Evolutionary conservation across 2,797 vertebrate genomes (phyloP), one percentile per base, ranked within the genome.

Genomic region (Mionectes olivaceus): DNA sequence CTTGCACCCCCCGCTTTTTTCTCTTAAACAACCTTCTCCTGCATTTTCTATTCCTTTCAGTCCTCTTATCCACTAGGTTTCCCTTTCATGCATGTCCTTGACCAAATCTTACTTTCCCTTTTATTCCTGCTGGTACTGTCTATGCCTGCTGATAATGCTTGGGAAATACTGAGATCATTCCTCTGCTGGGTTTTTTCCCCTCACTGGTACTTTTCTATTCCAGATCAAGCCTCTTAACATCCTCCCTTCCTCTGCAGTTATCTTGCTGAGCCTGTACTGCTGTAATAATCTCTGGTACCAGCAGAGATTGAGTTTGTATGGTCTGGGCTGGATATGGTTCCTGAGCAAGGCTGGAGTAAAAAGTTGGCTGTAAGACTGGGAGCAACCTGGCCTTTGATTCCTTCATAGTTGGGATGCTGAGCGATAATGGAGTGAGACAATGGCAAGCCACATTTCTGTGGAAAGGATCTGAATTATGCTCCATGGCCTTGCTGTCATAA

Each of bases 111-210:
- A 68, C 93, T 95, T 94, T 90, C 37, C 52, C 81, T 90, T 88
- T 89, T 22, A 0, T 76, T 88, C 47, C 65, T 89, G 7, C 32
- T 41, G 19, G 32, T 90, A 59, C 35, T 56, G 32, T 64, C 68
- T 86, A 91, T 79, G 63, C 37, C 27, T 71, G 46, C 70, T 94
- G 95, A 93, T 96, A 95, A 77, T 79, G 35, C 47, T 71, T 79
- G 89, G 89, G 85, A 96, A 93, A 95, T 63, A 93, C 33, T 96
- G 89, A 97, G 65, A 56, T 95, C 91, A 94, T 91, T 95, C 37
- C 19, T n/a, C 75, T 41, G 21, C 35, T 65, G 33, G 10, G 2
- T 18, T 79, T 92, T 84, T 60, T 55, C 57, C 53, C 18, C 35
- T 95, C 24, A 28, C 19, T 63, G 37, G 32, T 83, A 63, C n/a